Percentiles rank a stretch among this genome's conserved stretches.
These are phyloP conservation scores for Aphidius gifuensis DNA, from an alignment of 1,140 invertebrate species.

Conservation along the genomic window DNA sequence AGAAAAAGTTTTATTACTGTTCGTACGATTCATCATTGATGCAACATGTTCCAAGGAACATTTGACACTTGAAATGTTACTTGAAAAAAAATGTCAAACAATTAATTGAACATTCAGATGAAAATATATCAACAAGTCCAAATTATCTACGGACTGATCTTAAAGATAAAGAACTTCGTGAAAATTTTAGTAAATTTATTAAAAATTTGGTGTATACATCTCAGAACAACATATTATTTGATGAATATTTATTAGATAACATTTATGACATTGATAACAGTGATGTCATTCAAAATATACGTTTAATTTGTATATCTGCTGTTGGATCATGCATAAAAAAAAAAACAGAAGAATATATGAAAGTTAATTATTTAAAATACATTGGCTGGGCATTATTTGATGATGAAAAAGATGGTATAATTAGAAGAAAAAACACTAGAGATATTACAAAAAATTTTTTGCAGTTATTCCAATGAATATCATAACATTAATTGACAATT, in stretches of 20 bases:
- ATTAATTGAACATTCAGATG: conserved; percentile 99
- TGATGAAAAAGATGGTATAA: conserved; percentile 74
- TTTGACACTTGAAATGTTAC: conserved; percentile 93
- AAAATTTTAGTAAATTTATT: conserved; percentile 97
- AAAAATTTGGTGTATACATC: conserved; percentile 95
- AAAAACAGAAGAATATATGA: conserved; percentile 94
- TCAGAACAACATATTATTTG: conserved; percentile 98
- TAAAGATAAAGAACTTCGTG: conserved; percentile 81
- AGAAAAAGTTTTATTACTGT: conserved; percentile 84
- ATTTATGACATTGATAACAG: conserved; percentile 96
- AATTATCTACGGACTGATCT: conserved; percentile 77
- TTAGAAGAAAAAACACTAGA: conserved; percentile 75
- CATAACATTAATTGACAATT: conserved; percentile 93
- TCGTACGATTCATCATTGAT: conserved; percentile 99
- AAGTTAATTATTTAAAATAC: conserved; percentile 98
- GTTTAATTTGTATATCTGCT: conserved; percentile 97
- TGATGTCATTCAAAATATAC: conserved; percentile 94
- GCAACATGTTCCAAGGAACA: conserved; percentile 93
- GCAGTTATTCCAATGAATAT: conserved; percentile 94
- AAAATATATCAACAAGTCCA: conserved; percentile 97
- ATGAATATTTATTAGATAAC: conserved; percentile 99
- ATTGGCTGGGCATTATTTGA: conserved; percentile 98
- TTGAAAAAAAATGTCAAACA: conserved; percentile 98
- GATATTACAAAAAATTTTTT: no score
- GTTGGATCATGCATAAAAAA: conserved; percentile 99